Base-by-base conservation (phyloP, 2,888 invertebrate genomes). In the Hydriomena furcata region DNA sequence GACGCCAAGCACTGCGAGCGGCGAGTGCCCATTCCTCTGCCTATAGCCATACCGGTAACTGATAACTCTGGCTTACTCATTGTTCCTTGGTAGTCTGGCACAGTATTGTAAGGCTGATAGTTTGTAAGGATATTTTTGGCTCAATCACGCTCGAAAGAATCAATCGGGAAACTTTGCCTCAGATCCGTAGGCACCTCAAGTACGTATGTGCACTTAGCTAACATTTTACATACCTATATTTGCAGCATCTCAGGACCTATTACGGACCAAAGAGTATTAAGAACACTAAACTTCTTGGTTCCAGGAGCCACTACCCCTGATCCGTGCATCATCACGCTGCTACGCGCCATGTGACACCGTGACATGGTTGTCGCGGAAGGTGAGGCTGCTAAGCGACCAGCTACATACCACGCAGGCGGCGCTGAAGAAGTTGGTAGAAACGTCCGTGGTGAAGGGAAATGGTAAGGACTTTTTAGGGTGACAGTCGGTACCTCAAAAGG, bases 291-390 rank as follows among this genome's bases (percentile, higher is more conserved):
- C 10, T 2, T 12, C 10, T 20, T 32, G 20, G 8, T 36, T 69
- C 0, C 69, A 88, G 88, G 85, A 79, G 59, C 91, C 84, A 0
- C 62, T 84, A 53, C 91, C 80, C 24, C 65, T 90, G 1, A 72
- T 84, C 10, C 72, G 88, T 0, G 85, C 89, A 0, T 82, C 91
- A 0, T 88, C 91, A 17, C 84, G 92, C n/a, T 93, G 93, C 67
- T 93, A 91, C 67, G 93, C 93, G 2, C 91, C 91, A 8, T 94
- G 93, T 66, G 93, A 93, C 63, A 92, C 92, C 0, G 91, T 93
- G n/a, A 78, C 89, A 27, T 87, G 92, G 78, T 73, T 94, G 13
- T 90, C 92, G 6, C 84, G 91, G 48, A 92, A 91, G 64, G 83
- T 93, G 37, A 91, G 90, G 61, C 77, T 80, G 30, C 79, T 93